Evolutionary conservation across 2,113 vertebrate genomes (phyloP).

Genomic region (Andinoacara biseriatus): DNA sequence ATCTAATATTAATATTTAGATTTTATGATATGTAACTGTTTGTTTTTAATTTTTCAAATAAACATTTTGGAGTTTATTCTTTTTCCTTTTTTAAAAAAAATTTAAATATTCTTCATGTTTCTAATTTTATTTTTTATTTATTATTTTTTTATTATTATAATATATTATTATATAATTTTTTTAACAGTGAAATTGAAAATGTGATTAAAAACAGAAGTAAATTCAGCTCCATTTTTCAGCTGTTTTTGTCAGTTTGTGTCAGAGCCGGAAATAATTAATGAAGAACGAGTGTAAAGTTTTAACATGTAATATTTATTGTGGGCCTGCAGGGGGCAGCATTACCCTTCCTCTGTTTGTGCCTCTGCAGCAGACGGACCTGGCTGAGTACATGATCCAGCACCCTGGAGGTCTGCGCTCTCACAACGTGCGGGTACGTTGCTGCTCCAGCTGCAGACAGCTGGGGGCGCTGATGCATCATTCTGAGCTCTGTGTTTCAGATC

Average conservation of each 20-base stretch:
- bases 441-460: no score
- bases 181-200: not conserved
- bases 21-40: no score
- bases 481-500: conserved; percentile 78
- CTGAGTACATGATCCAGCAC: conserved; percentile 89
- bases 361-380: conserved; percentile 87
- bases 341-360: not conserved
- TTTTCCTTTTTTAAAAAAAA: no score
- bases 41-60: no score
- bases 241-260: no score
- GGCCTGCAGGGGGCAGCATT: not conserved
- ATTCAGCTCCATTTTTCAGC: not conserved
- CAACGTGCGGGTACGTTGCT: conserved; percentile 81
- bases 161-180: not conserved
- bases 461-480: not conserved
- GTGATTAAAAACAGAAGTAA: not conserved
- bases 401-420: conserved; percentile 86
- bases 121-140: no score
- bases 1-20: no score
- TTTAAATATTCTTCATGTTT: no score
- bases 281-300: not conserved
- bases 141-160: no score
- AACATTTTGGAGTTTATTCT: no score
- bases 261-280: not conserved
- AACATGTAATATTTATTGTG: not conserved